Evolutionary conservation across 1,140 invertebrate genomes (phyloP).

Genomic region (Sweltsa coloradensis): DNA sequence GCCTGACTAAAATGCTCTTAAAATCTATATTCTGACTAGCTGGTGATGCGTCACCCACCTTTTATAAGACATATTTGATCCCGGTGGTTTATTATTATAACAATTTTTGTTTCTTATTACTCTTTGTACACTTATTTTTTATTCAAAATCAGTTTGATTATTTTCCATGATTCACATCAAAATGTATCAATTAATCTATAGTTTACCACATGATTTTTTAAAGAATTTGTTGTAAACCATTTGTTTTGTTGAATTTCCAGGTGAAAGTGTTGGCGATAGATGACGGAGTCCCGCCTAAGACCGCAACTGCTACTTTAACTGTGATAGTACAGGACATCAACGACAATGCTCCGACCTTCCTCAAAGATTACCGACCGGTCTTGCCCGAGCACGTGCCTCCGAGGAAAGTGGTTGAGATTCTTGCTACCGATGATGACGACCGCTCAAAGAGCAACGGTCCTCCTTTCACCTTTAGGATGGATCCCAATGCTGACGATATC

Average conservation of each 20-base stretch:
- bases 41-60: too few relatives aligned
- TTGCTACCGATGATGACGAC: conserved; percentile 91
- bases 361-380: conserved; percentile 85
- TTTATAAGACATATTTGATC: too few relatives aligned
- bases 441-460: conserved; percentile 88
- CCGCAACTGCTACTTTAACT: conserved; percentile 87
- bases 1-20: too few relatives aligned
- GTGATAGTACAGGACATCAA: conserved; percentile 95
- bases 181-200: background rate
- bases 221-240: background rate
- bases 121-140: background rate
- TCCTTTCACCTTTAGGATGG: conserved; percentile 85
- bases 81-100: too few relatives aligned
- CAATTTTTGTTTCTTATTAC: too few relatives aligned
- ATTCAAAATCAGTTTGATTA: background rate
- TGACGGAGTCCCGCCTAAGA: conserved; percentile 86
- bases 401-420: conserved; percentile 81
- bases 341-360: conserved; percentile 84
- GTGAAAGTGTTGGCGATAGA: conserved; percentile 93
- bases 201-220: too few relatives aligned
- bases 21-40: too few relatives aligned
- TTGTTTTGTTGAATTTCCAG: conserved; percentile 23
- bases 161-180: background rate
- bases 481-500: conserved; percentile 82
- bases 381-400: conserved; percentile 81